phyloP scores from a whole-genome alignment of 2,888 invertebrate species.

The Eupithecia centaureata region DNA sequence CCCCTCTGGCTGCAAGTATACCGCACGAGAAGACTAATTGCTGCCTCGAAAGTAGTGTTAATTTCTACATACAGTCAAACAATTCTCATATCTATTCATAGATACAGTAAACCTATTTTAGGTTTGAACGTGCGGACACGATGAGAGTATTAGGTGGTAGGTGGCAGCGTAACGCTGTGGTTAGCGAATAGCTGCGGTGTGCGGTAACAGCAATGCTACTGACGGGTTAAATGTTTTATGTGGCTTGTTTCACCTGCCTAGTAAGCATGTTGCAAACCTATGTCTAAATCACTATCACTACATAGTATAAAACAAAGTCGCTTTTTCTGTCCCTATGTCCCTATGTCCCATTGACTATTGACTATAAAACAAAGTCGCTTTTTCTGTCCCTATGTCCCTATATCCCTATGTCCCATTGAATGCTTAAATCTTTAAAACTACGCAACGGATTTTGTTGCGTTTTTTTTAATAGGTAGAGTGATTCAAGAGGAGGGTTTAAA shows the following conservation, averaged over 20 bases:
- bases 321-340: too few species aligned
- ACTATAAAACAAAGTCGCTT: too few species aligned
- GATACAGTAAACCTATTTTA: neutral
- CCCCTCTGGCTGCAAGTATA: neutral
- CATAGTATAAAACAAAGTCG: too few species aligned
- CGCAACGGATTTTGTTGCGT: too few species aligned
- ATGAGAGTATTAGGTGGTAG: neutral
- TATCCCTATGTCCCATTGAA: too few species aligned
- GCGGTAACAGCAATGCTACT: neutral
- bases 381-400: too few species aligned
- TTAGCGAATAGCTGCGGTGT: constrained; percentile 16
- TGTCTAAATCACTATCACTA: too few species aligned
- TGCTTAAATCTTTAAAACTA: too few species aligned
- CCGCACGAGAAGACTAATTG: neutral
- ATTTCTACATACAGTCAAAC: neutral
- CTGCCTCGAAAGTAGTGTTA: neutral
- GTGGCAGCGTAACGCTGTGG: constrained; percentile 4
- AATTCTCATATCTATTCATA: neutral
- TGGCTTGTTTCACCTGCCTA: neutral
- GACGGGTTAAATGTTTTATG: constrained; percentile 3
- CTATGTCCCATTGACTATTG: too few species aligned
- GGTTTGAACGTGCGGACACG: neutral
- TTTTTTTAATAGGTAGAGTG: too few species aligned
- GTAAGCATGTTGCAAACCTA: neutral
- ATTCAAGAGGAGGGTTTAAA: too few species aligned